Evolutionary conservation across 2,888 invertebrate species (phyloP), one percentile per base, ranked within the genome.

Genomic region (Calliscelio sp.): DNA sequence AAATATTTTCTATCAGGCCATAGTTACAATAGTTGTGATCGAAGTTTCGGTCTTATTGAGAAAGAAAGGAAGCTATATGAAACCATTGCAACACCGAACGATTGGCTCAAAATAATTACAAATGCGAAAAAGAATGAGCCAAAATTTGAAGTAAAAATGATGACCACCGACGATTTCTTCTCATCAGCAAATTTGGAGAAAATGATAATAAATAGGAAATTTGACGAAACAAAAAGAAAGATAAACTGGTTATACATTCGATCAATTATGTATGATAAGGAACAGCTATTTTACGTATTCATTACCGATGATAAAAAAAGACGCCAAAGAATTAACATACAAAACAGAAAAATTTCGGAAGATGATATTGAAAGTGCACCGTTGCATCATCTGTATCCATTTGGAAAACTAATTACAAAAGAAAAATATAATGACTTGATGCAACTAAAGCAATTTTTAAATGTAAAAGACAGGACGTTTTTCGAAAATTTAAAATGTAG

Each of bases 371-470:
- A n/a, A 28, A 28, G 28, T 28, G 4, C 28, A 28, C n/a, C n/a
- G n/a, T 28, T 28, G 28, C 18, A 2, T 5, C 7, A 11, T 28
- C 22, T 65, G 2, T 65, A n/a, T 24, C 44, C 63, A 2, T n/a
- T 6, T n/a, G 44, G 63, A 4, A 65, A n/a, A 46, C 11, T 11
- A 10, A 65, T 65, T 18, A 46, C 44, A 14, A 28, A 46, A 65
- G 44, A 25, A 14, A 65, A 65, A 28, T 65, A 65, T 11, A n/a
- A 65, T 44, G 44, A 65, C 11, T 6, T 65, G 3, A 65, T 65
- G 46, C n/a, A n/a, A 18, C 10, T 65, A 1, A 65, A 44, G 24
- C 11, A n/a, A 25, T 65, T 65, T 46, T 11, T 46, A 7, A 2
- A 10, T 18, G 18, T 46, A 1, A 28, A 7, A 6, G 14, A 65